Conservation (phyloP, 1,140 invertebrate species). For the Pseudomyrmex dendroicus region DNA sequence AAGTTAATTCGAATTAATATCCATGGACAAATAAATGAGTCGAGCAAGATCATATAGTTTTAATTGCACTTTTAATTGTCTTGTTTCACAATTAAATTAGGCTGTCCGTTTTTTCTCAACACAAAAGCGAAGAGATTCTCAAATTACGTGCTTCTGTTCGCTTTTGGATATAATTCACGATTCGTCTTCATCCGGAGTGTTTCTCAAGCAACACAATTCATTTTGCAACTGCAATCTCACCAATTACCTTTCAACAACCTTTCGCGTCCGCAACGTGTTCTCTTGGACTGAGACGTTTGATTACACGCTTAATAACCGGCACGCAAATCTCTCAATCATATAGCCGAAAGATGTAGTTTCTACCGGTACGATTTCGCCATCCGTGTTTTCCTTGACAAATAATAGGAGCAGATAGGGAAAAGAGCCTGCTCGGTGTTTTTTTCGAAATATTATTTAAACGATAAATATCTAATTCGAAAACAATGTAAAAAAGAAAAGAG, state of each 20-base stretch:
- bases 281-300: constrained; percentile 32
- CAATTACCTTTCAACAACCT: constrained; percentile 47
- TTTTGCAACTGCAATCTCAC: constrained; percentile 51
- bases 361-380: constrained; percentile 41
- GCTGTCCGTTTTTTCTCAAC: neutral
- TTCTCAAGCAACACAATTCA: constrained; percentile 41
- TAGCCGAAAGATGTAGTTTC: constrained; percentile 18
- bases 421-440: neutral
- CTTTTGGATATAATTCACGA: constrained; percentile 37
- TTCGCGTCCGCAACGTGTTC: constrained; percentile 32
- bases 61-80: constrained; percentile 15
- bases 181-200: constrained; percentile 22
- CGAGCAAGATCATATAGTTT: neutral
- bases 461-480: no score
- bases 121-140: neutral
- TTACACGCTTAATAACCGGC: constrained; percentile 46
- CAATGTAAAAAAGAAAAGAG: no score
- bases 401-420: neutral
- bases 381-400: constrained; percentile 32
- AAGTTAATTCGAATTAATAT: neutral
- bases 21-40: neutral
- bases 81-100: constrained; percentile 25
- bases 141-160: constrained; percentile 21
- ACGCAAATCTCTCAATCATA: constrained; percentile 13
- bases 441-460: neutral